Conservation (phyloP, 2,797 vertebrate species). For the Gephyroberyx darwinii region DNA sequence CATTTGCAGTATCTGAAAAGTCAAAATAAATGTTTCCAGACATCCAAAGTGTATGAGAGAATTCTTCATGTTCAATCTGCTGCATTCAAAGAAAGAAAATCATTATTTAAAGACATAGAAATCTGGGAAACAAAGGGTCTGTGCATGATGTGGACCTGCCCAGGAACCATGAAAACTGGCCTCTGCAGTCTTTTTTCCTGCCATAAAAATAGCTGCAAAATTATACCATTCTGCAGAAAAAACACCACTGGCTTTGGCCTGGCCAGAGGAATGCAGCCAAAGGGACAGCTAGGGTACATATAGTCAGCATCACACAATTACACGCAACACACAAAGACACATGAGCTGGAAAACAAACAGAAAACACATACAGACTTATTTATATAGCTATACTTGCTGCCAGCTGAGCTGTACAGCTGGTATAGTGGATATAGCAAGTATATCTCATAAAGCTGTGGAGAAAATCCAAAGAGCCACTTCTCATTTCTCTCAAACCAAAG, state of each 20-base stretch:
- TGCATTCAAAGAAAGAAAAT: conserved; percentile 19
- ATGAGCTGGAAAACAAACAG: conserved; percentile 33
- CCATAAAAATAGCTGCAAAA: conserved; percentile 83
- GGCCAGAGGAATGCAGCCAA: conserved; percentile 76
- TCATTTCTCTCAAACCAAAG: conserved; percentile 13
- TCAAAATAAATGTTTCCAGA: neutral
- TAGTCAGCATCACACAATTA: conserved; percentile 68
- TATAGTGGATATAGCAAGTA: conserved; percentile 21
- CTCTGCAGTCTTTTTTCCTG: conserved; percentile 68
- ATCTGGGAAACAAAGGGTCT: conserved; percentile 42
- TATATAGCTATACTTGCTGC: conserved; percentile 53
- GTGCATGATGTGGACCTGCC: conserved; percentile 55
- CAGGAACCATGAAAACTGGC: conserved; percentile 57
- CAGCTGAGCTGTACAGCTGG: conserved; percentile 30
- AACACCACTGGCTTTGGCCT: conserved; percentile 68
- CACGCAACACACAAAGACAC: conserved; percentile 52
- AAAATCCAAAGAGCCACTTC: conserved; percentile 15
- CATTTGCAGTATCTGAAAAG: neutral
- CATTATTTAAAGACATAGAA: conserved; percentile 37
- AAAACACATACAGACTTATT: conserved; percentile 40
- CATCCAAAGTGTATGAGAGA: neutral
- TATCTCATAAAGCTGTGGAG: conserved; percentile 33
- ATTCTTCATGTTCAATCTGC: neutral
- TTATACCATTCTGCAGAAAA: conserved; percentile 81
- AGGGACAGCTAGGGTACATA: conserved; percentile 63